A percentile compares a stretch with the other conserved stretches of the same genome.
phyloP scores from a whole-genome alignment of 2,797 vertebrate species.

The Enteromius thamalakanensis region DNA sequence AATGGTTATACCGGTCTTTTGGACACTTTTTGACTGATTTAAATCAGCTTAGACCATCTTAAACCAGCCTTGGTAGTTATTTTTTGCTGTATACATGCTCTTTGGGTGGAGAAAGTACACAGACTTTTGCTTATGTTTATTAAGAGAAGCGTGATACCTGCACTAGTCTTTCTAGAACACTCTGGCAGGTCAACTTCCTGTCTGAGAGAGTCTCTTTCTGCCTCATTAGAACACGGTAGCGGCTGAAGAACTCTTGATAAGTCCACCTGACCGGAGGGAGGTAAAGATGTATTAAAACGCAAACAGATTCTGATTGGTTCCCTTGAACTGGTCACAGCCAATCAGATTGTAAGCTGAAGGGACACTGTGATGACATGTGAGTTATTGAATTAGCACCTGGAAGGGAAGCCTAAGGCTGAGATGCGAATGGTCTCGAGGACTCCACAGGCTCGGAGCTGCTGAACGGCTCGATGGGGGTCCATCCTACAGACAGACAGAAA shows the following conservation, averaged over 20 bases:
- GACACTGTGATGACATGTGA: neutral
- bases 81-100: neutral
- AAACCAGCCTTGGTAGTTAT: neutral
- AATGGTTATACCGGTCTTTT: neutral
- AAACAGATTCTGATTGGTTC: neutral
- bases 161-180: conserved; percentile 88
- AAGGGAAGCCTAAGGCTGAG: conserved; percentile 97
- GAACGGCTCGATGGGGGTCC: conserved; percentile 90
- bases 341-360: neutral
- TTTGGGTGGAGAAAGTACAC: neutral
- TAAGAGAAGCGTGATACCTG: conserved; percentile 74
- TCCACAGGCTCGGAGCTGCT: conserved; percentile 95
- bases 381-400: conserved; percentile 78
- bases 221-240: conserved; percentile 95
- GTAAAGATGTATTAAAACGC: neutral
- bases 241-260: conserved; percentile 95
- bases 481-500: conserved; percentile 73
- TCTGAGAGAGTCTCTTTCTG: conserved; percentile 89
- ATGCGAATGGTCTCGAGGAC: conserved; percentile 96
- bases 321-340: neutral
- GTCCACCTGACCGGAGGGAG: conserved; percentile 85
- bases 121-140: neutral
- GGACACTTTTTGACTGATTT: neutral
- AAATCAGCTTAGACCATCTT: neutral
- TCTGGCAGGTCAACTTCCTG: conserved; percentile 89